Conservation (phyloP, 2,888 invertebrate genomes). For the Perithous albicinctus region DNA sequence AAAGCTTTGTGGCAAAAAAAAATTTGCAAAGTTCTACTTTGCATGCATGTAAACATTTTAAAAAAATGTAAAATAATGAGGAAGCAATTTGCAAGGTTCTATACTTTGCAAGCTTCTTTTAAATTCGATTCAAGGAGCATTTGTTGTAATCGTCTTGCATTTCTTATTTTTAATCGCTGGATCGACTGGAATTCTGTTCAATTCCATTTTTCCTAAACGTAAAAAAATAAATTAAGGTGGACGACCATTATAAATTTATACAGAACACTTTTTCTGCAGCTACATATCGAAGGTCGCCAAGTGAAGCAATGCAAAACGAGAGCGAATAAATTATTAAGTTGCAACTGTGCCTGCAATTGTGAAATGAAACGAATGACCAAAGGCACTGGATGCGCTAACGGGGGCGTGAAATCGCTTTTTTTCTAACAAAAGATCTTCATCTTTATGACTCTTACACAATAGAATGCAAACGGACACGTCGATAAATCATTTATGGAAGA, state of each 20-base stretch:
- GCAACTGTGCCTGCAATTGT: background rate
- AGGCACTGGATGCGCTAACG: constrained; percentile 3
- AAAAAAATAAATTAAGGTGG: too few relatives aligned
- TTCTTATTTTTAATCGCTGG: too few relatives aligned
- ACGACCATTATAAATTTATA: background rate
- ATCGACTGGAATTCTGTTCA: too few relatives aligned
- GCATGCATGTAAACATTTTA: too few relatives aligned
- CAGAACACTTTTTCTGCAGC: background rate
- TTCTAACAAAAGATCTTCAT: background rate
- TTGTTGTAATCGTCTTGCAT: too few relatives aligned
- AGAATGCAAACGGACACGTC: constrained; percentile 4
- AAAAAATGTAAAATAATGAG: too few relatives aligned
- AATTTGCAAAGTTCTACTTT: too few relatives aligned
- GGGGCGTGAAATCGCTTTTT: constrained; percentile 5
- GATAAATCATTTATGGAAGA: constrained; percentile 26
- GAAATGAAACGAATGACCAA: background rate
- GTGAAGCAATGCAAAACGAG: background rate
- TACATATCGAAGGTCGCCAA: background rate
- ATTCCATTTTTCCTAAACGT: too few relatives aligned
- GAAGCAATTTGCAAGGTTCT: too few relatives aligned
- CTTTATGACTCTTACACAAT: background rate
- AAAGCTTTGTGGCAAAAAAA: too few relatives aligned
- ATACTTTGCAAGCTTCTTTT: too few relatives aligned
- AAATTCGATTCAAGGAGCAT: too few relatives aligned
- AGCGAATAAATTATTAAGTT: background rate